Evolutionary conservation across 35 echinoderm and acorn worm genomes (phyloP).

Genomic region (Apostichopus japonicus): DNA sequence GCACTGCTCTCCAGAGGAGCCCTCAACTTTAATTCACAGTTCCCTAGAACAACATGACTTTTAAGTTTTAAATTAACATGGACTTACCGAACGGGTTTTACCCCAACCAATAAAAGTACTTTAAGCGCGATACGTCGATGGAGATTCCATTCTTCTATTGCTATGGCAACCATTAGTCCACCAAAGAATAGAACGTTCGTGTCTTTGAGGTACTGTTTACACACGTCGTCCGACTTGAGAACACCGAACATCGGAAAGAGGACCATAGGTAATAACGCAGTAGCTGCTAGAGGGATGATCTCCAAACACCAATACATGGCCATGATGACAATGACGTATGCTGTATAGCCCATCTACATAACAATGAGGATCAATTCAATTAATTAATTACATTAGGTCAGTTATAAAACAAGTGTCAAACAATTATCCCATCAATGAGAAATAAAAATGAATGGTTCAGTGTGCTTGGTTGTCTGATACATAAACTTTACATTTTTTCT

Average conservation of each 20-base stretch:
- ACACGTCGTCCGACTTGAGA: constrained; percentile 61
- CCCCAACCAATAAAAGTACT: constrained; percentile 75
- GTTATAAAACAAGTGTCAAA: not conserved
- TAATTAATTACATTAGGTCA: not conserved
- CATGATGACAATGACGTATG: constrained; percentile 84
- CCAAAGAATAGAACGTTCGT: constrained; percentile 86
- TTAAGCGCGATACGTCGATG: constrained; percentile 88
- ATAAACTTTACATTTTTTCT: no score
- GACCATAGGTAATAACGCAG: constrained; percentile 83
- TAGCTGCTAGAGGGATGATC: constrained; percentile 80
- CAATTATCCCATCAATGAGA: not conserved
- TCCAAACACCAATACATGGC: constrained; percentile 88
- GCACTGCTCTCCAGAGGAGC: no score
- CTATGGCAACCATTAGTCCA: constrained; percentile 82
- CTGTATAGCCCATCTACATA: constrained; percentile 79
- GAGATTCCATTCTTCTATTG: constrained; percentile 87
- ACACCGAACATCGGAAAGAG: constrained; percentile 90
- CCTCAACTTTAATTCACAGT: no score
- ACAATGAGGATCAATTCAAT: not conserved
- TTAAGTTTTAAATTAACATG: not conserved
- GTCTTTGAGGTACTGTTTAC: constrained; percentile 84
- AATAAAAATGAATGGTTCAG: no score
- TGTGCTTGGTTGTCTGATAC: no score
- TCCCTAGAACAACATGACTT: no score
- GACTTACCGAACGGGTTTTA: constrained; percentile 87